Evolutionary conservation across 2,888 invertebrate genomes (phyloP), one percentile per base, ranked within the genome.

Genomic region (Oxycera nigricornis): DNA sequence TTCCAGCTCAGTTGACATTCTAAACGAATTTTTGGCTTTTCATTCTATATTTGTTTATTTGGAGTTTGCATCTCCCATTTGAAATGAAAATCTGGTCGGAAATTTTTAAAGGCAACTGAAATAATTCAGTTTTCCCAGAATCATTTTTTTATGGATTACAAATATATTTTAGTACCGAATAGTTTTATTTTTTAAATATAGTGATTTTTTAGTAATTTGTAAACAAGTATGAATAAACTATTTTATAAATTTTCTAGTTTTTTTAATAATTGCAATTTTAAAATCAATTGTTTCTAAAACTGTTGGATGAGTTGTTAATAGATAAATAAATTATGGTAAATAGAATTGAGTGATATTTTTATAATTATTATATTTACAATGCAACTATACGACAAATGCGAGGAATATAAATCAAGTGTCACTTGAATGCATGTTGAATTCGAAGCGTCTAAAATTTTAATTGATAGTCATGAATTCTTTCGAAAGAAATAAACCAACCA

Each of bases 261-360:
- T 9, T 46, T 4, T 39, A 39, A 46, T 7, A 22, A 24, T 55
- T 55, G n/a, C n/a, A 46, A 46, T 46, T 46, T 3, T 17, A 7
- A 11, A 2, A 46, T 46, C 46, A 46, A 46, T 46, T 46, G 46
- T 46, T 35, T 26, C 59, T 61, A 26, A 57, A 57, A 26, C 57
- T 22, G 28, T 57, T 46, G 17, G 46, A 46, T 46, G 17, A 46
- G 46, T 65, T 39, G 41, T 65, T 65, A 65, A 17, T 55, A 55
- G 55, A 20, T 65, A 39, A 39, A 65, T 26, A 35, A 65, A 65
- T 65, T 65, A 65, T 65, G 39, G 39, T 65, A 72, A 55, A 72
- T 28, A 28, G 72, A 72, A 72, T 72, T 72, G 59, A 72, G 72
- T 72, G 72, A 72, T 72, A 72, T 59, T 59, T 55, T 72, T 72